Evolutionary conservation across 2,113 vertebrate species (phyloP).

Genomic region (Melospiza georgiana): DNA sequence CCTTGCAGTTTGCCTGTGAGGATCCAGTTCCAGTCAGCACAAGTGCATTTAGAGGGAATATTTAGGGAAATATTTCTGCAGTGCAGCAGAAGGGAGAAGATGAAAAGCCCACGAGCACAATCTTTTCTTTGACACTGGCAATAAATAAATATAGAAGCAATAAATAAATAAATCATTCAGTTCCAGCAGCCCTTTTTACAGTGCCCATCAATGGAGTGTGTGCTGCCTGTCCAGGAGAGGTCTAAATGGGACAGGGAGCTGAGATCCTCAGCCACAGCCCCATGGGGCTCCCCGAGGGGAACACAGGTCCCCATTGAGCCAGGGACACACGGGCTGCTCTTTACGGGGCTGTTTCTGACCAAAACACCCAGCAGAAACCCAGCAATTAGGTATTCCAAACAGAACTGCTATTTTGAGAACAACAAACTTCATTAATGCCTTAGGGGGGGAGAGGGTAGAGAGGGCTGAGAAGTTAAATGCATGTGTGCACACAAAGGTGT

Average conservation of each 20-base stretch:
- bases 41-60: neutral
- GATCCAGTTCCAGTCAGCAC: neutral
- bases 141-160: neutral
- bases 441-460: neutral
- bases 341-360: neutral
- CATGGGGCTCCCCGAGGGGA: neutral
- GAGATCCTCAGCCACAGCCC: neutral
- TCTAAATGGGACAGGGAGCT: neutral
- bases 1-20: neutral
- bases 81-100: neutral
- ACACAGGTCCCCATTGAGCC: slow-evolving; percentile 19
- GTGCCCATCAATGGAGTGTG: neutral
- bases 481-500: neutral
- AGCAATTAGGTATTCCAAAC: neutral
- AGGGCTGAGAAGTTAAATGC: neutral
- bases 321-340: neutral
- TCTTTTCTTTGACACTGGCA: neutral
- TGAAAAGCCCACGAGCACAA: neutral
- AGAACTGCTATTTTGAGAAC: slow-evolving; percentile 35
- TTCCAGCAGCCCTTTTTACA: neutral
- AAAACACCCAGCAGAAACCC: neutral
- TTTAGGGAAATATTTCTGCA: neutral
- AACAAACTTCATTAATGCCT: neutral
- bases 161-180: neutral
- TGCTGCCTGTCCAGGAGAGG: neutral